Base-by-base conservation (phyloP, 2,797 vertebrate genomes). In the Zalophus californianus region DNA sequence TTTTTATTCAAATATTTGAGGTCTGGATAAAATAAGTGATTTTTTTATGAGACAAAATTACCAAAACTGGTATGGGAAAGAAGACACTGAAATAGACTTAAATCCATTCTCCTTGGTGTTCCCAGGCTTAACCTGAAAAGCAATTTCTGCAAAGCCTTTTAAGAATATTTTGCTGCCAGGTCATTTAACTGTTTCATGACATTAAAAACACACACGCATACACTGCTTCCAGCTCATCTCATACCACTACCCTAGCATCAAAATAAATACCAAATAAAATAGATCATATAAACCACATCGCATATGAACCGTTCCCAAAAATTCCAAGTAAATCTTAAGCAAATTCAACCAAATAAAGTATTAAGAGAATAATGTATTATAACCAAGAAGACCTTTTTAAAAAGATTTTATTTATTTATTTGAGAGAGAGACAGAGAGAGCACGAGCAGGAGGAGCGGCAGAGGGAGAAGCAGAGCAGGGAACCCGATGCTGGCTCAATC, bases 1-100 rank as follows among this genome's bases (percentile, higher is more conserved):
- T 92, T 89, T 48, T 70, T 70, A 93, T 92, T 80, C 56, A 91
- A 50, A n/a, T 64, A 70, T 38, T 88, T 78, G 60, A 95, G 54
- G 54, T 78, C 27, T 84, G 50, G 41, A 58, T 80, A 62, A 92
- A 70, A 62, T 84, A 77, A 48, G 44, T 73, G 2, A 88, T 56
- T 83, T 83, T 83, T 64, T n/a, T 56, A 13, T 27, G 27, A 84
- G 56, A n/a, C 91, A 91, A 93, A 70, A 56, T 90, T 48, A 62
- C 18, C 72, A n/a, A 70, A 78, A 58, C 66, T 72, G 16, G 21
- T 92, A 50, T 92, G 86, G 93, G 21, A 79, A 38, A 38, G 38
- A 38, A 88, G 52, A 54, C 23, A 58, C 18, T 35, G 21, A 79
- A 91, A 78, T 32, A 62, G 38, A 56, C 14, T 38, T 72, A 79